These are phyloP conservation scores for Pedionomus torquatus DNA, from an alignment of 2,113 vertebrate genomes.

Conservation along the genomic window DNA sequence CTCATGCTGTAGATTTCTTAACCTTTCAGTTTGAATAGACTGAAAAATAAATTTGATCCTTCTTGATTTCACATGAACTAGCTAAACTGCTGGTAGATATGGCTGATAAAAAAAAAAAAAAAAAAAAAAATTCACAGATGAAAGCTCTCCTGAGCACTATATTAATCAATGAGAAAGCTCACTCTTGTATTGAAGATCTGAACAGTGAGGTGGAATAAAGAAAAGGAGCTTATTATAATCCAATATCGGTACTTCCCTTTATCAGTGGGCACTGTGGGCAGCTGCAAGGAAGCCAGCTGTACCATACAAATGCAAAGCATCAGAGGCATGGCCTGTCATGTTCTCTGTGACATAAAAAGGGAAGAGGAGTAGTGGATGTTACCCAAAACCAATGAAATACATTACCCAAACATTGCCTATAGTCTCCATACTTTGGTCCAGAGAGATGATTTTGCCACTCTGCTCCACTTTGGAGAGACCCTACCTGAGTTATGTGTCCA, in stretches of 20 bases:
- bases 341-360: background rate
- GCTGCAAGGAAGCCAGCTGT: background rate
- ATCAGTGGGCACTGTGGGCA: background rate
- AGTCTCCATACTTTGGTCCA: background rate
- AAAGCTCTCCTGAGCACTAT: background rate
- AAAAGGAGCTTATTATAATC: background rate
- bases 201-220: background rate
- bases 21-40: background rate
- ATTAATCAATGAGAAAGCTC: background rate
- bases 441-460: too few species aligned
- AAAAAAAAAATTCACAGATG: background rate
- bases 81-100: background rate
- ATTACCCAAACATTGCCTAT: background rate
- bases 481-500: too few species aligned
- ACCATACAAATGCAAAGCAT: rapidly evolving
- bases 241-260: background rate
- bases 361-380: background rate
- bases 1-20: background rate
- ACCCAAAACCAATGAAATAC: background rate
- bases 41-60: background rate
- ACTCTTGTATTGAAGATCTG: background rate
- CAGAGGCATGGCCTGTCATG: rapidly evolving
- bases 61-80: background rate
- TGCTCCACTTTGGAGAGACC: too few species aligned
- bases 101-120: background rate